These are phyloP conservation scores for Reticulitermes speratus DNA, from an alignment of 1,140 invertebrate genomes.

Conservation along the genomic window DNA sequence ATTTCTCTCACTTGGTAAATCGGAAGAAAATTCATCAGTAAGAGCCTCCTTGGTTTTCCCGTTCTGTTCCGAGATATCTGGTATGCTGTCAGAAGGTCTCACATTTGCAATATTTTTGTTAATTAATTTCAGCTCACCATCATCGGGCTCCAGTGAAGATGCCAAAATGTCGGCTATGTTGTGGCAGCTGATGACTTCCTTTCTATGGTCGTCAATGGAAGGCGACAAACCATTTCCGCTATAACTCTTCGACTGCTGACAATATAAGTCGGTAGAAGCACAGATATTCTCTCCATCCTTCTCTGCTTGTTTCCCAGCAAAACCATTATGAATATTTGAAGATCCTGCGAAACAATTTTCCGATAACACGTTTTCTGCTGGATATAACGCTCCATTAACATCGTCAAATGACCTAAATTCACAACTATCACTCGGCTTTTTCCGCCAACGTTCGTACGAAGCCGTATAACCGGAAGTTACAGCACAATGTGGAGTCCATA, in stretches of 20 bases:
- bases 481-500: constrained; percentile 37
- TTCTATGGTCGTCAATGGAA: no score
- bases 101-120: neutral
- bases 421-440: constrained; percentile 25
- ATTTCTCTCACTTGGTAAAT: no score
- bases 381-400: neutral
- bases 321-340: neutral
- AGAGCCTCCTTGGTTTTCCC: no score
- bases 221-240: no score
- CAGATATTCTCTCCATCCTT: neutral
- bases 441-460: constrained; percentile 29
- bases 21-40: no score
- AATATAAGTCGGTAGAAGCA: neutral
- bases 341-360: neutral
- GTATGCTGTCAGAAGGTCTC: neutral
- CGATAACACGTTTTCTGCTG: neutral
- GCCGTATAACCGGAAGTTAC: constrained; percentile 22
- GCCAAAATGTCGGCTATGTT: neutral
- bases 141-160: neutral
- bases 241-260: no score
- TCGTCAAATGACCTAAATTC: neutral
- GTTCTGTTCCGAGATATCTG: neutral
- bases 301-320: neutral
- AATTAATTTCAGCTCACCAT: neutral
- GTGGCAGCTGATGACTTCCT: neutral